Evolutionary conservation across 2,113 vertebrate species (phyloP).

Genomic region (Pygoscelis antarcticus): DNA sequence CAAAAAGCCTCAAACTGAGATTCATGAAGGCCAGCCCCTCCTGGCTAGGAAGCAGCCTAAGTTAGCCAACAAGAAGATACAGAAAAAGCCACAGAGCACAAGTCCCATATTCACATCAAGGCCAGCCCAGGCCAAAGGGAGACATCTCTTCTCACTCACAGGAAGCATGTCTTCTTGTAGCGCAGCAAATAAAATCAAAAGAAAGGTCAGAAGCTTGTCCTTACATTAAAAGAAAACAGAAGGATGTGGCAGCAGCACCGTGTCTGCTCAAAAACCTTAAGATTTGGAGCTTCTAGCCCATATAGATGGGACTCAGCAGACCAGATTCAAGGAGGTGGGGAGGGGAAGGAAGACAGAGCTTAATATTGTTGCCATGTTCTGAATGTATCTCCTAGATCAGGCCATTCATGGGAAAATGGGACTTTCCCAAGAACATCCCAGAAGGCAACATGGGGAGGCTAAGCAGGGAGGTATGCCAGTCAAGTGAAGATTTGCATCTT

Average conservation of each 20-base stretch:
- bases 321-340: not conserved
- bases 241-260: not conserved
- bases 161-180: not conserved
- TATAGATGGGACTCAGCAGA: not conserved
- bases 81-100: not conserved
- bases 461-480: not conserved
- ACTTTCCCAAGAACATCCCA: not conserved
- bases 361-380: not conserved
- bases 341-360: not conserved
- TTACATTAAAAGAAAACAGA: not conserved
- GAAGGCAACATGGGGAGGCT: not conserved
- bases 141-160: not conserved
- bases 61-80: not conserved
- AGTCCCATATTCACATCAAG: not conserved
- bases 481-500: not conserved
- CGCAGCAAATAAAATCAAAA: not conserved
- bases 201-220: not conserved
- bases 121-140: not conserved
- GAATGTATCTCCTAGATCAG: not conserved
- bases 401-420: not conserved
- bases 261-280: not conserved
- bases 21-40: not conserved
- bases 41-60: not conserved
- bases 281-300: not conserved
- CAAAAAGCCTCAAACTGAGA: not conserved